These are phyloP conservation scores for Tadarida brasiliensis DNA, from an alignment of 2,797 vertebrate genomes.

Conservation along the genomic window DNA sequence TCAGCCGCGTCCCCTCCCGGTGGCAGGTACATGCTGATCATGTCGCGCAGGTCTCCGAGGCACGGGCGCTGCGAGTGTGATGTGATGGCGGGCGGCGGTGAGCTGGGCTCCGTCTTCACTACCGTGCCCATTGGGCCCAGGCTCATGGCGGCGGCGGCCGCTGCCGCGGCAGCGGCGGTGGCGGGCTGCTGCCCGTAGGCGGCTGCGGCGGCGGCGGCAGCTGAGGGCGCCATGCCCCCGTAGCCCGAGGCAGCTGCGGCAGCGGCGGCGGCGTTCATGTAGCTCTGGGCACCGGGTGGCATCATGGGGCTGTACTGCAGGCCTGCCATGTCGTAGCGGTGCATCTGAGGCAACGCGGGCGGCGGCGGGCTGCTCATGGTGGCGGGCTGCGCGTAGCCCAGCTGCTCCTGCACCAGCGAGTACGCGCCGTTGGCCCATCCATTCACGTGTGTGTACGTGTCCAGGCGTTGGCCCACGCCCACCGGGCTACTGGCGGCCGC, in stretches of 20 bases:
- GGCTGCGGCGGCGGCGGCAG: conserved; percentile 95
- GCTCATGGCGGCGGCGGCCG: conserved; percentile 92
- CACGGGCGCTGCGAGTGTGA: conserved; percentile 98
- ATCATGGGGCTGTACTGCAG: conserved; percentile 99
- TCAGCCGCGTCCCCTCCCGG: conserved; percentile 97
- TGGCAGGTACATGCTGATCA: conserved; percentile 99
- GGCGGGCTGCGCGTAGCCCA: conserved; percentile 97
- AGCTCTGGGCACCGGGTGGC: conserved; percentile 96
- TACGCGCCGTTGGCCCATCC: conserved; percentile 99
- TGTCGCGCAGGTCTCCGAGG: conserved; percentile 98
- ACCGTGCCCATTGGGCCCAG: conserved; percentile 96
- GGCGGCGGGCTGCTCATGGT: conserved; percentile 97
- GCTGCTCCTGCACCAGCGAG: conserved; percentile 98
- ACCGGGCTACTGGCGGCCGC: conserved; percentile 93
- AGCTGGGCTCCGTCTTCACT: conserved; percentile 98
- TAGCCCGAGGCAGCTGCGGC: conserved; percentile 95
- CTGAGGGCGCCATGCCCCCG: conserved; percentile 90
- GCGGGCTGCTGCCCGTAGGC: conserved; percentile 94
- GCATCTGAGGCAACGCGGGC: conserved; percentile 98
- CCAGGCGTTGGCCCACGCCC: conserved; percentile 97
- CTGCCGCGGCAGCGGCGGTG: conserved; percentile 94
- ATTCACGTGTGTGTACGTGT: conserved; percentile 98
- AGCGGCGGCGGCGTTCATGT: conserved; percentile 96
- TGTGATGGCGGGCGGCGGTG: conserved; percentile 96
- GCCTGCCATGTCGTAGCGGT: conserved; percentile 98